Percentiles rank a stretch among this genome's conserved stretches.
phyloP scores from a whole-genome alignment of 2,113 vertebrate species.

The Carollia perspicillata region DNA sequence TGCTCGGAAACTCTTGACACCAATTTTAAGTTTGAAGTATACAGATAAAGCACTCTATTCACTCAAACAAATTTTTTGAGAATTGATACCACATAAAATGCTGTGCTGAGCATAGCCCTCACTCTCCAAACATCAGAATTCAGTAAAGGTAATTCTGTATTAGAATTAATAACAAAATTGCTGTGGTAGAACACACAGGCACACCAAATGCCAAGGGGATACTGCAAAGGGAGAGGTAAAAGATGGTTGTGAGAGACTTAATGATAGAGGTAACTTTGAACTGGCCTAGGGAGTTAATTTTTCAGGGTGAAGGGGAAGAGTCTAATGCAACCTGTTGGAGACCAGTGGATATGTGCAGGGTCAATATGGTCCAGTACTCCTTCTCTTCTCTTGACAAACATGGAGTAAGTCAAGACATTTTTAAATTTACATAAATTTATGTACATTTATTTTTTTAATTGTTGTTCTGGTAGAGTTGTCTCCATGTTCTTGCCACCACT shows the following conservation, averaged over 20 bases:
- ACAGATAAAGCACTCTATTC: background rate
- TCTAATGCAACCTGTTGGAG: background rate
- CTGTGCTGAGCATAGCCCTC: background rate
- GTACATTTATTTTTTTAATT: no score
- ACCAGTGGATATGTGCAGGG: background rate
- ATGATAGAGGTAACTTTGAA: background rate
- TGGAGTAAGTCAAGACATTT: background rate
- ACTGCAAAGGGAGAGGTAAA: background rate
- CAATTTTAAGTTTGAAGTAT: background rate
- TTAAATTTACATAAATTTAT: background rate
- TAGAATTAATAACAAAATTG: background rate
- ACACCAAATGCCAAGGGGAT: rapidly evolving
- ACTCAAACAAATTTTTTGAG: background rate
- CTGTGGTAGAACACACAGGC: background rate
- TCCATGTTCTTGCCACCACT: no score
- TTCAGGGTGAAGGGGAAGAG: background rate
- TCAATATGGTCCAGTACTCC: background rate
- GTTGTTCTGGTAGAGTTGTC: no score
- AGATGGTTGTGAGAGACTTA: background rate
- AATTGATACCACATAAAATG: background rate
- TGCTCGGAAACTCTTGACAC: background rate
- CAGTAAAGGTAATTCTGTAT: background rate
- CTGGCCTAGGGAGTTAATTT: background rate
- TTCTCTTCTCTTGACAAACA: background rate
- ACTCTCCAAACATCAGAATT: background rate